Evolutionary conservation across 2,797 vertebrate genomes (phyloP).

Genomic region (Lepus oiostolus): DNA sequence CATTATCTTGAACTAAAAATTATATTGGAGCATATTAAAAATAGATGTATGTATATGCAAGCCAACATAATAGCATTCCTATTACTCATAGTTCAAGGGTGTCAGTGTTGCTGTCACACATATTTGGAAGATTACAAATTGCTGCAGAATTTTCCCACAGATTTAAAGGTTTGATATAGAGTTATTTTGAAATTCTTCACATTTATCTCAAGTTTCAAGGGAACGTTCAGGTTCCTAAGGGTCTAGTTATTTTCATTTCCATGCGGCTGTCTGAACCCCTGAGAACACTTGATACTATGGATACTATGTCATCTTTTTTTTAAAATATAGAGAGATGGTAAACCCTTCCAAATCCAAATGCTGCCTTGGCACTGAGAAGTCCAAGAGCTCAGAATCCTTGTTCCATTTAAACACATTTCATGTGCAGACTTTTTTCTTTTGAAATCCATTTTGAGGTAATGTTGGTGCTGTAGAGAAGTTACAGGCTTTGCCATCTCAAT

Average conservation of each 20-base stretch:
- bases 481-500: neutral
- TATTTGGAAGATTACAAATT: constrained; percentile 71
- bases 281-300: neutral
- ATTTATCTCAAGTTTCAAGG: constrained; percentile 69
- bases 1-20: constrained; percentile 78
- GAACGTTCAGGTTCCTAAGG: constrained; percentile 24
- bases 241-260: constrained; percentile 44
- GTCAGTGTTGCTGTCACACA: constrained; percentile 34
- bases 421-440: neutral
- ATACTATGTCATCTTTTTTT: neutral
- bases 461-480: neutral
- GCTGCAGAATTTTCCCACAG: constrained; percentile 72
- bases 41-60: constrained; percentile 68
- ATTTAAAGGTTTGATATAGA: constrained; percentile 72
- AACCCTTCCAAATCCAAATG: neutral
- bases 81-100: constrained; percentile 74
- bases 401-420: neutral
- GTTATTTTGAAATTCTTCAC: constrained; percentile 71
- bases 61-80: constrained; percentile 15
- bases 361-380: neutral
- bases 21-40: constrained; percentile 73
- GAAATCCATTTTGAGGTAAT: neutral
- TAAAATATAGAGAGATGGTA: neutral
- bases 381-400: neutral
- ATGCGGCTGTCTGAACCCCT: neutral